phyloP scores from a whole-genome alignment of 2,113 vertebrate species.

The Lepisosteus osseus region DNA sequence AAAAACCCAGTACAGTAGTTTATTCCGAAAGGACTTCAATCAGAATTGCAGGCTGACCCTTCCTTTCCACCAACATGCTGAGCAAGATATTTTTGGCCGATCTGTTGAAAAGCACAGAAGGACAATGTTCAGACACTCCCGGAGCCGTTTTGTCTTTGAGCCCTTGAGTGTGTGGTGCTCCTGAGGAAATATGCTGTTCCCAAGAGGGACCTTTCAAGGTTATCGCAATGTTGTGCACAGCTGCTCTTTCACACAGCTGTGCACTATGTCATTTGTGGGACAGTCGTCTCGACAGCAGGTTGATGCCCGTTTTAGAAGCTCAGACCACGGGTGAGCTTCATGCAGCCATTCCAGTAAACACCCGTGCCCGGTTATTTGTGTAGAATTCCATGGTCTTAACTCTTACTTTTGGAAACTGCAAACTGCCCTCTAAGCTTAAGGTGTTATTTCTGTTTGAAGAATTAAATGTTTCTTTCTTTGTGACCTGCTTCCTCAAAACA shows the following conservation, averaged over 20 bases:
- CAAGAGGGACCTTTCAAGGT: conserved; percentile 6
- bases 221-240: conserved; percentile 1
- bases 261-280: background rate
- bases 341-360: too few species aligned
- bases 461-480: too few species aligned
- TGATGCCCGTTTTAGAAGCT: background rate
- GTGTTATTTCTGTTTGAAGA: too few species aligned
- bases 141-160: conserved; percentile 45
- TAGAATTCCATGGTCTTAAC: too few species aligned
- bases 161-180: conserved; percentile 27
- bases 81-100: background rate
- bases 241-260: background rate
- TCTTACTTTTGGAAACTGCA: too few species aligned
- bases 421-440: too few species aligned
- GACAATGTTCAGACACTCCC: conserved; percentile 27
- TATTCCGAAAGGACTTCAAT: too few species aligned
- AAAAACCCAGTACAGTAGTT: too few species aligned
- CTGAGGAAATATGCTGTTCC: conserved; percentile 5
- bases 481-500: too few species aligned
- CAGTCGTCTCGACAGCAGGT: background rate
- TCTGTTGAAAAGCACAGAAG: conserved; percentile 32
- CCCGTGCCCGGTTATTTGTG: too few species aligned
- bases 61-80: too few species aligned
- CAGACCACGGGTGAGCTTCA: background rate
- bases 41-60: too few species aligned